Percentiles rank a stretch among this genome's conserved stretches.
Conservation (phyloP, 2,888 invertebrate species). For the Drosophila siamana region DNA sequence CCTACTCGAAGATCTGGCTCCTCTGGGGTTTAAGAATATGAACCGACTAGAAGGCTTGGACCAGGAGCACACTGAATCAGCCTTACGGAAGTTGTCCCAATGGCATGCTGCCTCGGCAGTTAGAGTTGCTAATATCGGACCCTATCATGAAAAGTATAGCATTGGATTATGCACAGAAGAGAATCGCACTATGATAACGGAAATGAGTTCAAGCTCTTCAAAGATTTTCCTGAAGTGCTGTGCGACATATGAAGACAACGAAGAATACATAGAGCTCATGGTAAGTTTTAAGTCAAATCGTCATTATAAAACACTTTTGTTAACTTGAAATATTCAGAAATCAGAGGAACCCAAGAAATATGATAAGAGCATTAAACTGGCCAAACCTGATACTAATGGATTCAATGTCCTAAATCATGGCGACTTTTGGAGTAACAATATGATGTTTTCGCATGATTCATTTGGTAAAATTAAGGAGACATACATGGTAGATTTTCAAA, state of each 20-base stretch:
- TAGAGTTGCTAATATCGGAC: constrained; percentile 55
- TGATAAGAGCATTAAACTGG: constrained; percentile 22
- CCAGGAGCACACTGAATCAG: constrained; percentile 69
- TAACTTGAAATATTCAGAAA: no score
- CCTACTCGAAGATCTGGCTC: constrained; percentile 74
- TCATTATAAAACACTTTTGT: constrained; percentile 1
- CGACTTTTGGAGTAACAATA: constrained; percentile 78
- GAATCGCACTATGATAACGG: constrained; percentile 35
- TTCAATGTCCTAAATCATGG: constrained; percentile 78
- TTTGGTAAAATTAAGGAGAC: constrained; percentile 64
- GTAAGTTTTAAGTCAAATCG: constrained; percentile 42
- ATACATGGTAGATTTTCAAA: constrained; percentile 79
- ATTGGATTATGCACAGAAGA: constrained; percentile 42
- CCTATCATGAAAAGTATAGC: constrained; percentile 41
- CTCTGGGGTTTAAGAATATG: constrained; percentile 69
- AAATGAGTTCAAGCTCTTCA: constrained; percentile 20
- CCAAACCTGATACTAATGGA: constrained; percentile 38
- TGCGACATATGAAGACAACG: constrained; percentile 44
- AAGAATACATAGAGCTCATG: constrained; percentile 62
- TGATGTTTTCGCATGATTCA: constrained; percentile 76
- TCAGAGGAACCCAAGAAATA: background rate
- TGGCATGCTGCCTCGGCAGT: constrained; percentile 82
- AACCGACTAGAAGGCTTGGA: constrained; percentile 77
- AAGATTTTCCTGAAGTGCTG: constrained; percentile 29
- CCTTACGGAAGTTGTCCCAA: constrained; percentile 74